A percentile compares a stretch with the other conserved stretches of the same genome.
Conservation (phyloP, 2,888 invertebrate genomes). For the Orthosia incerta region DNA sequence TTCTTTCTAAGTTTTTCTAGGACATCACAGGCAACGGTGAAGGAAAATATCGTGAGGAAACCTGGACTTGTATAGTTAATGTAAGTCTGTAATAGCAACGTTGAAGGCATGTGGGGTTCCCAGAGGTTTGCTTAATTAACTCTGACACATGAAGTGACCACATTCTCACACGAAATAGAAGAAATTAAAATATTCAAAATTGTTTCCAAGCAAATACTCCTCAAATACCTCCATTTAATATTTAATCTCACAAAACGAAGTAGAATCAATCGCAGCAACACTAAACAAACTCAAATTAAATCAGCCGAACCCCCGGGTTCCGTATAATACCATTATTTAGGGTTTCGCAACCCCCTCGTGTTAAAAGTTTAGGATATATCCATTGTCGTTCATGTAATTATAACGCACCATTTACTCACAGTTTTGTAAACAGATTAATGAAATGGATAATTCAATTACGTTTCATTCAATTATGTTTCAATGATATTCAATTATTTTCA, state of each 20-base stretch:
- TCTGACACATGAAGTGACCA: too few relatives aligned
- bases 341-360: slow-evolving; percentile 65
- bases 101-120: too few relatives aligned
- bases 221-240: slow-evolving; percentile 68
- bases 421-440: slow-evolving; percentile 81
- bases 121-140: too few relatives aligned
- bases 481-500: slow-evolving; percentile 51
- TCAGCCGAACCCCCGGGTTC: slow-evolving; percentile 74
- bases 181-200: neutral
- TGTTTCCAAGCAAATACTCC: slow-evolving; percentile 62
- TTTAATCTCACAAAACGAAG: slow-evolving; percentile 67
- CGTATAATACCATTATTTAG: slow-evolving; percentile 78
- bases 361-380: slow-evolving; percentile 57
- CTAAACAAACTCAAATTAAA: slow-evolving; percentile 80
- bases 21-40: too few relatives aligned
- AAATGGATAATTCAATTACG: slow-evolving; percentile 68
- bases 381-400: slow-evolving; percentile 78
- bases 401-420: slow-evolving; percentile 81
- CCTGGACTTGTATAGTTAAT: too few relatives aligned
- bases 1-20: too few relatives aligned
- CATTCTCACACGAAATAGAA: too few relatives aligned
- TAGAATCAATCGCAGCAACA: slow-evolving; percentile 68
- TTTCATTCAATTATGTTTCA: slow-evolving; percentile 59
- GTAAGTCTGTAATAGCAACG: too few relatives aligned
- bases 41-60: too few relatives aligned